Evolutionary conservation across 2,113 vertebrate genomes (phyloP).

Genomic region (Potamarius usumacintae): DNA sequence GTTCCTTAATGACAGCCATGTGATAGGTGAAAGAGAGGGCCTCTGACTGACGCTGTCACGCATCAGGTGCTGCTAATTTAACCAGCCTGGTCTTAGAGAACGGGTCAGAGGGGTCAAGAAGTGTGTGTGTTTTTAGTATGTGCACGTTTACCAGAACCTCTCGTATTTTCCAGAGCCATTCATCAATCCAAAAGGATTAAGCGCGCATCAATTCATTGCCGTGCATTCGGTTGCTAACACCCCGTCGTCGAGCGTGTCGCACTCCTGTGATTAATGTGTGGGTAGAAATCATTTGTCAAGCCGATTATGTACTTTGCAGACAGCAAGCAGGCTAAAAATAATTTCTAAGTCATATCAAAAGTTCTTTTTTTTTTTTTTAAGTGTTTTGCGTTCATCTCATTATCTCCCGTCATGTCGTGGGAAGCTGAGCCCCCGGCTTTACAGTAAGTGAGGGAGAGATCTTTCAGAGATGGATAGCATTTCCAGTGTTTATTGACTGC

Average conservation of each 20-base stretch:
- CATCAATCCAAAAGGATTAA: neutral
- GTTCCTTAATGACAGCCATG: conserved; percentile 32
- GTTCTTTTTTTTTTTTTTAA: conserved; percentile 38
- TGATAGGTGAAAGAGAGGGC: conserved; percentile 22
- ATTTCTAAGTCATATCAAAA: neutral
- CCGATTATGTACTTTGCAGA: conserved; percentile 8
- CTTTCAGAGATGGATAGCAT: conserved; percentile 76
- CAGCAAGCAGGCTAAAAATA: conserved; percentile 7
- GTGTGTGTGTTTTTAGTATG: neutral
- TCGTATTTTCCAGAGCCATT: neutral
- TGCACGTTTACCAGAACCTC: neutral
- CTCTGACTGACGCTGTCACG: conserved; percentile 39
- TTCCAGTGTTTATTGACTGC: conserved; percentile 77
- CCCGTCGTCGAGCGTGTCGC: neutral
- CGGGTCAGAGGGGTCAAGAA: conserved; percentile 21
- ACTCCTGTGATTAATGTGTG: neutral
- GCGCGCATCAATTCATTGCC: neutral
- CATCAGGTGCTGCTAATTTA: conserved; percentile 58
- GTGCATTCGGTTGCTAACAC: conserved; percentile 10
- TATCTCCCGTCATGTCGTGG: conserved; percentile 58
- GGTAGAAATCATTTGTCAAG: conserved; percentile 18
- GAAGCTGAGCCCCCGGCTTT: conserved; percentile 63
- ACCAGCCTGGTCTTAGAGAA: conserved; percentile 37
- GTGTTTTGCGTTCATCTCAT: conserved; percentile 11
- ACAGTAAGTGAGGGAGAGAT: conserved; percentile 78